These are phyloP conservation scores for Scelioninae gen. 2 DNA, from an alignment of 2,888 invertebrate genomes.

Conservation along the genomic window DNA sequence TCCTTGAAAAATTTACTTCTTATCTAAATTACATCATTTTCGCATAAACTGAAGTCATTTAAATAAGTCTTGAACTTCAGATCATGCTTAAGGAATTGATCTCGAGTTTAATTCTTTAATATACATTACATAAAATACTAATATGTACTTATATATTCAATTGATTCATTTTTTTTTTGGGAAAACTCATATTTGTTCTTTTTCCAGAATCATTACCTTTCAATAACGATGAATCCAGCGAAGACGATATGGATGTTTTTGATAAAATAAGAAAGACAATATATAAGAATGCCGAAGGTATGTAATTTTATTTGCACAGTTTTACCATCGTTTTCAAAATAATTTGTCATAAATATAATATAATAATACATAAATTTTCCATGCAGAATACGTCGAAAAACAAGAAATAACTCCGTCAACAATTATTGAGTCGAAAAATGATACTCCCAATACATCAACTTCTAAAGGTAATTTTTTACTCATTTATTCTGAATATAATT, in stretches of 20 bases:
- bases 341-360: no score
- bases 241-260: slow-evolving; percentile 56
- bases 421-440: no score
- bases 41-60: slow-evolving; percentile 29
- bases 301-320: background rate
- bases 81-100: slow-evolving; percentile 1
- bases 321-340: no score
- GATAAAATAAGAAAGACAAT: slow-evolving; percentile 40
- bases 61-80: slow-evolving; percentile 7
- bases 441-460: background rate
- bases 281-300: slow-evolving; percentile 22
- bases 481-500: slow-evolving; percentile 4
- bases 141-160: background rate
- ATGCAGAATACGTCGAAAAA: no score
- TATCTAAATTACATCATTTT: slow-evolving; percentile 49
- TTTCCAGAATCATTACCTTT: slow-evolving; percentile 15
- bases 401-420: no score
- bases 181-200: background rate
- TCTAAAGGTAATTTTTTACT: slow-evolving; percentile 15
- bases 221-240: slow-evolving; percentile 54
- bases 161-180: background rate
- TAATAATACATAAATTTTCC: no score
- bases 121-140: background rate
- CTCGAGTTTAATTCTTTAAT: background rate
- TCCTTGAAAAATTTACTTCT: slow-evolving; percentile 37